These are phyloP conservation scores for Argyrosomus japonicus DNA, from an alignment of 2,113 vertebrate genomes.

Conservation along the genomic window DNA sequence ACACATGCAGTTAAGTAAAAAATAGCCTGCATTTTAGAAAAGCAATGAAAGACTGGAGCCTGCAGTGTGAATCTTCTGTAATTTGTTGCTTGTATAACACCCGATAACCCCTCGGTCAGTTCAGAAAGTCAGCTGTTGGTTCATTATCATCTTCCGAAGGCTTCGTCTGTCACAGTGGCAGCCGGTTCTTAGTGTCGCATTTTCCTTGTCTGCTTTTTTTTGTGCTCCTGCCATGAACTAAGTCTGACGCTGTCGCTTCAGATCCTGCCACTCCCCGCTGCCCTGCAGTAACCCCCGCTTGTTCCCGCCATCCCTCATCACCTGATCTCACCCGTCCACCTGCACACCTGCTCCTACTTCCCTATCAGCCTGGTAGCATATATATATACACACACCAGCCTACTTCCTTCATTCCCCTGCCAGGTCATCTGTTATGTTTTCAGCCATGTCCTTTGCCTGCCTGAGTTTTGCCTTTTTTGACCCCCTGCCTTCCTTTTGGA, in stretches of 20 bases:
- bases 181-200: background rate
- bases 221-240: no score
- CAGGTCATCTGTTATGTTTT: background rate
- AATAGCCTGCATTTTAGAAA: background rate
- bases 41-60: background rate
- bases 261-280: constrained; percentile 4
- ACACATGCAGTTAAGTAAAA: constrained; percentile 3
- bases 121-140: background rate
- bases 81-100: background rate
- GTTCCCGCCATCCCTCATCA: background rate
- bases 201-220: background rate
- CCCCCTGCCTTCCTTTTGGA: background rate
- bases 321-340: background rate
- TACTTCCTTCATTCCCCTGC: background rate
- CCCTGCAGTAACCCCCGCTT: background rate
- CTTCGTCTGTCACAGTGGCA: background rate
- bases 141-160: constrained; percentile 16
- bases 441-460: background rate
- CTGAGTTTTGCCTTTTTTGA: constrained; percentile 1
- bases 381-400: background rate
- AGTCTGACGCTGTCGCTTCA: background rate
- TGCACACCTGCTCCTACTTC: background rate
- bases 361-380: background rate
- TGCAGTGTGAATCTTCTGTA: background rate
- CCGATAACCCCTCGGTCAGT: background rate